A percentile compares a stretch with the other conserved stretches of the same genome.
These are phyloP conservation scores for Eupithecia exiguata DNA, from an alignment of 2,888 invertebrate genomes.

Conservation along the genomic window DNA sequence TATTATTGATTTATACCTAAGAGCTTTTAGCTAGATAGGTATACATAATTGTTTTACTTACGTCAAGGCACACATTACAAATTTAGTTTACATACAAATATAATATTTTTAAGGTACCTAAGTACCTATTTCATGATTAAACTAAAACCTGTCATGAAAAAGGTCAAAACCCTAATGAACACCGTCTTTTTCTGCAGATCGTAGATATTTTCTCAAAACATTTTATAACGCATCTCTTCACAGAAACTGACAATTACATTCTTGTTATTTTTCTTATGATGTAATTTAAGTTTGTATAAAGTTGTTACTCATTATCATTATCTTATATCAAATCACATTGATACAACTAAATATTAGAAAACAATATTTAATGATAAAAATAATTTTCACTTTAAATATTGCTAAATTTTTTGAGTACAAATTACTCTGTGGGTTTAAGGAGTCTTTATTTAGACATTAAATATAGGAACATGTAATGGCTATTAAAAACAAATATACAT, in stretches of 20 bases:
- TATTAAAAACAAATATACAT: neutral
- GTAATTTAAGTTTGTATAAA: neutral
- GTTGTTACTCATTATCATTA: neutral
- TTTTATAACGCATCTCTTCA: neutral
- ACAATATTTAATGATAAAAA: neutral
- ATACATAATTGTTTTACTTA: neutral
- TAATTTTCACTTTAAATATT: neutral
- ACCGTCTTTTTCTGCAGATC: neutral
- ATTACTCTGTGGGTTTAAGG: neutral
- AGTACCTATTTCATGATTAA: neutral
- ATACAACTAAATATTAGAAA: neutral
- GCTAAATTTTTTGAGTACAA: neutral
- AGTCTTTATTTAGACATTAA: neutral
- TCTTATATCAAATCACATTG: neutral
- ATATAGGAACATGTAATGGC: constrained; percentile 1
- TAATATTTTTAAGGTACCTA: neutral
- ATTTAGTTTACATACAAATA: neutral
- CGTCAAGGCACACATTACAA: constrained; percentile 7
- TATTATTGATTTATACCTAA: neutral
- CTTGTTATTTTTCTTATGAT: neutral
- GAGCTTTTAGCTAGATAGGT: constrained; percentile 1
- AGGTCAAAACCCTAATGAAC: neutral
- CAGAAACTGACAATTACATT: neutral
- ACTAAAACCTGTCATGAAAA: neutral
- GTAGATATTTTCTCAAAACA: neutral